Evolutionary conservation across 2,888 invertebrate genomes (phyloP), one percentile per base, ranked within the genome.

Genomic region (Coelopa pilipes): DNA sequence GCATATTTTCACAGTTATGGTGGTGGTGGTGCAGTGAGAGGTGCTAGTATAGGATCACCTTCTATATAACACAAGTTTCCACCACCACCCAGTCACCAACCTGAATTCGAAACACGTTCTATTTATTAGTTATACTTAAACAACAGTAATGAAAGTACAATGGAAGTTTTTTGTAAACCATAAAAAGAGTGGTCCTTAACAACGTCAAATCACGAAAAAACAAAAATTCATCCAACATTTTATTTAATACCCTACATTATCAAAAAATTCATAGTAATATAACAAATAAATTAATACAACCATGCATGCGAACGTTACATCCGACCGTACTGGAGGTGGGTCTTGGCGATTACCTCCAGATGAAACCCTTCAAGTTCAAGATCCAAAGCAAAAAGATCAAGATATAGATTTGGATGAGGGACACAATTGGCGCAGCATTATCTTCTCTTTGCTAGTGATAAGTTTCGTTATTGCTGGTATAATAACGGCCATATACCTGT

Each of bases 301-400:
- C 80, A 96, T 95, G 95, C 95, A 95, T 92, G 93, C 94, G 90
- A 94, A 93, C 92, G 93, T 93, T 89, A 92, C 92, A 90, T 90
- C 94, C 89, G 95, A 95, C 91, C 93, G 94, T 89, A 90, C 90
- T 21, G 90, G 90, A 88, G 83, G 83, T 72, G 90, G 90, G 88
- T 94, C 94, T 88, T 96, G 96, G 96, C 93, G 95, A 89, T 91
- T 95, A 89, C 95, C 95, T 89, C 95, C 95, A 87, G 96, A 96
- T 90, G 95, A 96, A 90, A 95, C 95, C 82, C 92, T 96, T 82
- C 95, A 95, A 90, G 95, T 96, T 88, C 94, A 93, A 89, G 95
- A 94, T 90, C 93, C 94, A 86, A 93, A 95, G 89, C 91, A 92
- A 88, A 95, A 95, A 89, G 92, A 92, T 86, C 94, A 94, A 88